Percentiles rank a stretch among this genome's conserved stretches.
Conservation (phyloP, 2,113 vertebrate species). For the Pleuronectes platessa region DNA sequence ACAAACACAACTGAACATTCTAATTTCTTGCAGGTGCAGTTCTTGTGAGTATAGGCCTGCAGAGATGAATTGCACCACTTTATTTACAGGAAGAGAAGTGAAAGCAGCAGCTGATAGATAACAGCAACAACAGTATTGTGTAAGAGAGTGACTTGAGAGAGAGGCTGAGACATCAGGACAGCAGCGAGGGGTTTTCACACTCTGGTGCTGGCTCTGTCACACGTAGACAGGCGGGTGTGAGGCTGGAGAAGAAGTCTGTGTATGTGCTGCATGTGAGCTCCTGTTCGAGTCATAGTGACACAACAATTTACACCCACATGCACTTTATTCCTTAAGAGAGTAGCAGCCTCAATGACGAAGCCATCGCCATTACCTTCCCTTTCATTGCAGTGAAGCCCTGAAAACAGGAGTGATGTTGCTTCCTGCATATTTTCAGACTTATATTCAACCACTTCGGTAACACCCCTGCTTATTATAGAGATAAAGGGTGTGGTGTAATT, state of each 20-base stretch:
- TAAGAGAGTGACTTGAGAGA: neutral
- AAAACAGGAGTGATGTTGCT: slow-evolving; percentile 47
- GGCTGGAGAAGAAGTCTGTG: neutral
- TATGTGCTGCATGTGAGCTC: no score
- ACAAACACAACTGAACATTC: neutral
- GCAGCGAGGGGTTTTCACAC: slow-evolving; percentile 43
- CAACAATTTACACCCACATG: no score
- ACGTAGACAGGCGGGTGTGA: neutral
- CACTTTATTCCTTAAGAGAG: no score
- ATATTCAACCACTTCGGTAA: neutral
- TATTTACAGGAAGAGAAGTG: slow-evolving; percentile 28
- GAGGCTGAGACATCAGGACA: neutral
- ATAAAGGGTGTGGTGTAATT: slow-evolving; percentile 9
- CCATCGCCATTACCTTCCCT: neutral
- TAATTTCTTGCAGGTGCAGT: slow-evolving; percentile 3
- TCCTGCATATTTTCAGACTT: slow-evolving; percentile 18
- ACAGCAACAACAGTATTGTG: neutral
- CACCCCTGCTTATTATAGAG: neutral
- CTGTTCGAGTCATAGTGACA: no score
- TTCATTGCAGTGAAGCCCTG: neutral
- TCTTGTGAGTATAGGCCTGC: neutral
- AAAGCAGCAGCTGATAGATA: slow-evolving; percentile 10
- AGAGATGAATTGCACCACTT: neutral
- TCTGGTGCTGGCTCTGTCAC: slow-evolving; percentile 12
- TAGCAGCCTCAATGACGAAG: no score